Evolutionary conservation across 2,888 invertebrate genomes (phyloP).

Genomic region (Polydesmus complanatus): DNA sequence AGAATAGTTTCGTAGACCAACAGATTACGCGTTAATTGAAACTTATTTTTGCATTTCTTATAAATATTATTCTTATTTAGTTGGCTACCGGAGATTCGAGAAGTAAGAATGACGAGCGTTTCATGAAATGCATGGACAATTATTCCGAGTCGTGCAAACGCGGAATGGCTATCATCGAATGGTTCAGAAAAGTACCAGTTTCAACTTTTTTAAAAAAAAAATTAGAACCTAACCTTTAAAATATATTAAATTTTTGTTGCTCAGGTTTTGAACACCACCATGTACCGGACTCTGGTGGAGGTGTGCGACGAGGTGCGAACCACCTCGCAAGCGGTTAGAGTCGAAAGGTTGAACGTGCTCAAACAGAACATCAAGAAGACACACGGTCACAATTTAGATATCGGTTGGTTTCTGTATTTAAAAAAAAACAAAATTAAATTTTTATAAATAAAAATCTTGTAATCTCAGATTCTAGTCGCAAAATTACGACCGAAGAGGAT

Average conservation of each 20-base stretch:
- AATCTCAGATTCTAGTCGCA: background rate
- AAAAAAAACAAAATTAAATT: background rate
- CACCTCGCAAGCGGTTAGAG: slow-evolving; percentile 16
- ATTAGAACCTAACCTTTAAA: no score
- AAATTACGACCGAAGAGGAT: background rate
- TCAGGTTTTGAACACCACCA: slow-evolving; percentile 17
- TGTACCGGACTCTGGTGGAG: slow-evolving; percentile 18
- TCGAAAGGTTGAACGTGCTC: slow-evolving; percentile 8
- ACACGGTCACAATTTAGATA: slow-evolving; percentile 5
- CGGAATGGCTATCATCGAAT: slow-evolving; percentile 4
- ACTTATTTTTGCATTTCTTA: background rate
- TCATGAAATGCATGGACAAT: slow-evolving; percentile 3
- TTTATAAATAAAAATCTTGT: background rate
- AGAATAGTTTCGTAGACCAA: no score
- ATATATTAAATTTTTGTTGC: no score
- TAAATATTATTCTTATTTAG: background rate
- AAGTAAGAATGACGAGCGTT: slow-evolving; percentile 1
- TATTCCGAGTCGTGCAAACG: slow-evolving; percentile 10
- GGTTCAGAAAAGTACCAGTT: slow-evolving; percentile 8
- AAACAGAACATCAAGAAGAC: slow-evolving; percentile 2
- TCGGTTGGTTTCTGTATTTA: background rate
- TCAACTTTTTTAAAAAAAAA: no score
- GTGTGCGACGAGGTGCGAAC: slow-evolving; percentile 17
- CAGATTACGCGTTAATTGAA: background rate
- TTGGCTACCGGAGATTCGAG: slow-evolving; percentile 4